Evolutionary conservation across 2,797 vertebrate species (phyloP).

Genomic region (Chiroxiphia lanceolata): DNA sequence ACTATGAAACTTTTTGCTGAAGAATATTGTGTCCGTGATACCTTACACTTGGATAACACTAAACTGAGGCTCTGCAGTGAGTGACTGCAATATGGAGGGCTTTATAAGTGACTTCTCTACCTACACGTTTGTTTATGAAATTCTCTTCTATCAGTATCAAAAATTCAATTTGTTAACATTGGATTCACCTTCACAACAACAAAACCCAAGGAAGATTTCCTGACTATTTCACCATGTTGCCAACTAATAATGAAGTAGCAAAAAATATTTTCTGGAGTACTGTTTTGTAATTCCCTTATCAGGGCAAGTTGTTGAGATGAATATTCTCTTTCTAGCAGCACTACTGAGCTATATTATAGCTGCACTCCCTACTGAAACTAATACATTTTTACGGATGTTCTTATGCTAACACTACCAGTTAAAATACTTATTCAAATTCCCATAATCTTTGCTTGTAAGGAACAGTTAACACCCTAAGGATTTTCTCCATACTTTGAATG

Average conservation of each 20-base stretch:
- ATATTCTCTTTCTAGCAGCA: slow-evolving; percentile 78
- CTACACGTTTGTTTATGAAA: slow-evolving; percentile 62
- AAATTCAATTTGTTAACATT: slow-evolving; percentile 66
- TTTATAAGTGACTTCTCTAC: slow-evolving; percentile 70
- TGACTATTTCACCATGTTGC: slow-evolving; percentile 85
- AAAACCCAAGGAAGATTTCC: slow-evolving; percentile 74
- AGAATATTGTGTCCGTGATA: slow-evolving; percentile 49
- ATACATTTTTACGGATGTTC: slow-evolving; percentile 69
- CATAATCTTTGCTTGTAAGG: slow-evolving; percentile 62
- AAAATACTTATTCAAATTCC: slow-evolving; percentile 40
- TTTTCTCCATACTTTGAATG: slow-evolving; percentile 49
- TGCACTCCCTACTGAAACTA: slow-evolving; percentile 67
- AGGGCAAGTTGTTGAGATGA: slow-evolving; percentile 76
- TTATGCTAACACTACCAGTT: slow-evolving; percentile 49
- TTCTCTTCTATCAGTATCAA: slow-evolving; percentile 69
- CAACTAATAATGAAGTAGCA: slow-evolving; percentile 84
- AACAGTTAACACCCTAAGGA: slow-evolving; percentile 51
- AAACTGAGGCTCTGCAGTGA: slow-evolving; percentile 52
- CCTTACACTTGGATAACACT: slow-evolving; percentile 34
- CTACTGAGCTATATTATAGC: slow-evolving; percentile 66
- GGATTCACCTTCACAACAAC: slow-evolving; percentile 76
- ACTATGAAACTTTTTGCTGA: slow-evolving; percentile 45
- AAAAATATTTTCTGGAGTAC: slow-evolving; percentile 84
- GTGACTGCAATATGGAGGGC: slow-evolving; percentile 70
- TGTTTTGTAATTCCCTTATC: slow-evolving; percentile 83